Conservation (phyloP, 2,797 vertebrate species). For the Carapus acus region DNA sequence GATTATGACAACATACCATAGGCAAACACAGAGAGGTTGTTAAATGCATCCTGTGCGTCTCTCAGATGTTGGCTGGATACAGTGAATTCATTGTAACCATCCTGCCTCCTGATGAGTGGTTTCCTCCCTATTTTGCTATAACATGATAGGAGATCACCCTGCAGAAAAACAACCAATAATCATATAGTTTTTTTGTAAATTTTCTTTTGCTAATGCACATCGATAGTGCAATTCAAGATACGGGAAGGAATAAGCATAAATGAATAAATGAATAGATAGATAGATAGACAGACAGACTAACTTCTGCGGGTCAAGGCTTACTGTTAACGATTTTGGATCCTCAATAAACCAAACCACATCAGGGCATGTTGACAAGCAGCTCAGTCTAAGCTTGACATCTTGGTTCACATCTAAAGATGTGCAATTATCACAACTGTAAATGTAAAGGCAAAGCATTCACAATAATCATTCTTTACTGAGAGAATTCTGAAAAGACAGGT, state of each 20-base stretch:
- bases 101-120: slow-evolving; percentile 43
- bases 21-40: slow-evolving; percentile 58
- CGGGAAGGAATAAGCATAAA: no score
- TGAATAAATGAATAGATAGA: no score
- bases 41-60: slow-evolving; percentile 26
- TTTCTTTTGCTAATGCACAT: slow-evolving; percentile 5
- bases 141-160: slow-evolving; percentile 56
- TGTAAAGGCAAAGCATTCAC: background rate
- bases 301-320: slow-evolving; percentile 44
- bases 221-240: no score
- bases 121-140: slow-evolving; percentile 36
- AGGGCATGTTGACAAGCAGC: slow-evolving; percentile 61
- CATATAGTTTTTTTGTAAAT: background rate
- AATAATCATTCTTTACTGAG: no score
- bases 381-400: slow-evolving; percentile 55
- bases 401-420: slow-evolving; percentile 37
- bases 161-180: slow-evolving; percentile 12
- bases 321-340: slow-evolving; percentile 44
- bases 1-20: slow-evolving; percentile 55
- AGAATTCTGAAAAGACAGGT: no score
- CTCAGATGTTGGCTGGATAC: slow-evolving; percentile 40
- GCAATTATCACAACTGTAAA: slow-evolving; percentile 69
- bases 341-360: slow-evolving; percentile 70
- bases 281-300: no score
- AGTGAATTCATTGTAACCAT: slow-evolving; percentile 46